Evolutionary conservation across 1,140 invertebrate species (phyloP).

Genomic region (Caenorhabditis brenneri): DNA sequence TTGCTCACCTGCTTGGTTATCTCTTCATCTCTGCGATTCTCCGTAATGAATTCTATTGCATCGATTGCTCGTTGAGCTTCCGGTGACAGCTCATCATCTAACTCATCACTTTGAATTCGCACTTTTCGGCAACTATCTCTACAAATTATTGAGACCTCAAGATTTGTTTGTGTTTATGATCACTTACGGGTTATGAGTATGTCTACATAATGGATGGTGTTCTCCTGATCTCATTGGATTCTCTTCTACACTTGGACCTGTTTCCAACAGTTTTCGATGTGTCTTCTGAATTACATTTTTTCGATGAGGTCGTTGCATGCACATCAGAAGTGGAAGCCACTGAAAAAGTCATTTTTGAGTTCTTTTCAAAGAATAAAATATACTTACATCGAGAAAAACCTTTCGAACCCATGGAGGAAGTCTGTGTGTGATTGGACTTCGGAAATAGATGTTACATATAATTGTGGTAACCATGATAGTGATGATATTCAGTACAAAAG

Average conservation of each 20-base stretch:
- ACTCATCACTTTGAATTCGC: conserved; percentile 6
- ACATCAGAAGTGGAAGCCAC: conserved; percentile 49
- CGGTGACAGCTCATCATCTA: conserved; percentile 43
- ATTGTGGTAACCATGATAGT: conserved; percentile 49
- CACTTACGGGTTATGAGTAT: background rate
- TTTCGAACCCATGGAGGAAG: conserved; percentile 51
- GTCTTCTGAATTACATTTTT: conserved; percentile 32
- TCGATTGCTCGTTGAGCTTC: conserved; percentile 53
- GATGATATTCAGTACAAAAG: conserved; percentile 50
- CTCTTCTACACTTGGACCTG: conserved; percentile 18
- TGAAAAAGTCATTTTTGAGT: background rate
- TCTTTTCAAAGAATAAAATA: background rate
- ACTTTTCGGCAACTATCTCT: conserved; percentile 21
- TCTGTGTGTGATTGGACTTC: conserved; percentile 48
- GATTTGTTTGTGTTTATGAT: background rate
- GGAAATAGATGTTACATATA: conserved; percentile 55
- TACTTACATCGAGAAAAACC: conserved; percentile 48
- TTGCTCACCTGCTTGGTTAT: conserved; percentile 43
- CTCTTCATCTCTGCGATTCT: conserved; percentile 49
- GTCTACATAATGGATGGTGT: conserved; percentile 42
- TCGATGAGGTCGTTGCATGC: conserved; percentile 49
- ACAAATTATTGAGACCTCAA: background rate
- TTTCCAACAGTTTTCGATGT: conserved; percentile 29
- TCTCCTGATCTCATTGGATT: conserved; percentile 21
- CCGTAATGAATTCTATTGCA: conserved; percentile 52